Base-by-base conservation (phyloP, 2,888 invertebrate genomes). In the Stenotaenia linearis region DNA sequence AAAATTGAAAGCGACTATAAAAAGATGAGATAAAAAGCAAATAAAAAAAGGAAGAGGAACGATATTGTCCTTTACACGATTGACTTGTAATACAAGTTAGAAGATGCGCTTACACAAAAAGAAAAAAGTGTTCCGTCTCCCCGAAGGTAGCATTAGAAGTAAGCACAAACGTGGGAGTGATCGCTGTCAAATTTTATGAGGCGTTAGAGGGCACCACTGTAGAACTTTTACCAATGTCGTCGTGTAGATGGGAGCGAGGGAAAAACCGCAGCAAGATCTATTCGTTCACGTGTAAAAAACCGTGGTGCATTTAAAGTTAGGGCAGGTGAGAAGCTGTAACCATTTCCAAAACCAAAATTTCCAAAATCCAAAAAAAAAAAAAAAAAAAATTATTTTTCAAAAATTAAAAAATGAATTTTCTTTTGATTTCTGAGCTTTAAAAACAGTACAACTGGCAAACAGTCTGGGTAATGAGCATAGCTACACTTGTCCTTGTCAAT, bases 131-230 rank as follows among this genome's bases (percentile, higher is more conserved):
- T 28, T 69, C 69, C 28, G 28, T 69, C 69, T 69, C 69, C 69
- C 69, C 69, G 69, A 69, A 69, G 69, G 69, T 69, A 69, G 69
- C 69, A 69, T 69, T 69, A 69, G 69, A 69, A 28, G 69, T 69
- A 69, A 69, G 69, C 69, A 69, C 69, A 69, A 69, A 69, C 69
- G 69, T 69, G 69, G 69, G 69, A 69, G 69, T 69, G 69, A 69
- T 69, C 69, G 69, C 69, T 69, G 69, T 69, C 69, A 69, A 69
- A 69, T 69, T 69, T 69, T 69, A 69, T 69, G 69, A 69, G 69
- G 69, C 69, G 69, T 69, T 69, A 69, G 69, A 69, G 69, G 69
- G 69, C 69, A 69, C 69, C 69, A 69, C 69, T 69, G 69, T 69
- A 69, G 69, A 69, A 69, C 25, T 69, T 69, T 69, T 69, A 69